These are phyloP conservation scores for Limnodromus scolopaceus DNA, from an alignment of 2,797 vertebrate genomes.

Conservation along the genomic window DNA sequence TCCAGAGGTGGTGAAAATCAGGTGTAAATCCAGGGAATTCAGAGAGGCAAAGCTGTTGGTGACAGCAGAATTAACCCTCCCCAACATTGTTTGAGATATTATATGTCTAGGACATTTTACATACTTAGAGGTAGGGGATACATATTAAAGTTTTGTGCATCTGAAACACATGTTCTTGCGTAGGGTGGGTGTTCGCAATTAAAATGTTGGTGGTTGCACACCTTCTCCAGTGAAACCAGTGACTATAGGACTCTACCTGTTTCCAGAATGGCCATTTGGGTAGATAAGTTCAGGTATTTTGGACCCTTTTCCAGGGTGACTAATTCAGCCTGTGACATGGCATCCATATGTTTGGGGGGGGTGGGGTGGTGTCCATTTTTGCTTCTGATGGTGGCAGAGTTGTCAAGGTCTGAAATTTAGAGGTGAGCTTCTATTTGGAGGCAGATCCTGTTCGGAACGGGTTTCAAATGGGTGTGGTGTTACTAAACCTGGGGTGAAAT, in stretches of 20 bases:
- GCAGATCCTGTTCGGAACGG: background rate
- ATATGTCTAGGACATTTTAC: no score
- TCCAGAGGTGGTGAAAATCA: background rate
- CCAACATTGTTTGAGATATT: rapidly evolving
- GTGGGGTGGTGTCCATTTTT: background rate
- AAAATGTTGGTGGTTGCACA: rapidly evolving
- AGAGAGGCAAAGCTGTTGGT: background rate
- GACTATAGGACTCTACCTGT: background rate
- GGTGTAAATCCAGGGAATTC: background rate
- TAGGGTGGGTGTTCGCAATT: background rate
- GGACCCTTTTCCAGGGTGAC: background rate
- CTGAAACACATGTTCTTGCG: background rate
- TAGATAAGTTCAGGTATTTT: background rate
- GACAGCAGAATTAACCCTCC: background rate
- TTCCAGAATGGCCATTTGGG: background rate
- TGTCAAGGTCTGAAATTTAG: background rate
- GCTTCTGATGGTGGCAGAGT: background rate
- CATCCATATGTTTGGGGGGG: rapidly evolving
- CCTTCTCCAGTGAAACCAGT: background rate
- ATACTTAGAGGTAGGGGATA: background rate
- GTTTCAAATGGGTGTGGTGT: background rate
- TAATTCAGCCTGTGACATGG: background rate
- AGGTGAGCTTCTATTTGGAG: background rate
- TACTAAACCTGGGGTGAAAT: background rate
- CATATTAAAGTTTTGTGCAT: background rate